Conservation (phyloP, 2,888 invertebrate species). For the Epinotia brunnichana region DNA sequence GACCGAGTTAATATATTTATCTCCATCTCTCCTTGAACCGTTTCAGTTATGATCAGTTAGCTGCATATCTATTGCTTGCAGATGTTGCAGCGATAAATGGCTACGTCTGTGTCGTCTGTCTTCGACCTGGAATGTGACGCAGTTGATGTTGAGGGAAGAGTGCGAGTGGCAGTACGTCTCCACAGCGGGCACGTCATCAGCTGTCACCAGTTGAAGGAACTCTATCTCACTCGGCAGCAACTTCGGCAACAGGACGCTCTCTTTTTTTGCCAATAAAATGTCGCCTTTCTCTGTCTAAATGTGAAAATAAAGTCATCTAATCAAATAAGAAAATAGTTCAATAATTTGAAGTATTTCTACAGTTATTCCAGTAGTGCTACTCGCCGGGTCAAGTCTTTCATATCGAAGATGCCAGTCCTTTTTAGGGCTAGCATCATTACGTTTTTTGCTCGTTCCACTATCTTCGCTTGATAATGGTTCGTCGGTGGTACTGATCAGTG, state of each 20-base stretch:
- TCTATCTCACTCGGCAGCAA: constrained; percentile 77
- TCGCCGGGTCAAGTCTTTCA: constrained; percentile 24
- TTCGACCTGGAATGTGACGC: constrained; percentile 81
- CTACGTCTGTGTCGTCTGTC: too few species aligned
- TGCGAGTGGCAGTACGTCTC: constrained; percentile 71
- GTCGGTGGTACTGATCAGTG: constrained; percentile 7
- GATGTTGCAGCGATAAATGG: too few species aligned
- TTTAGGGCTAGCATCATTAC: background rate
- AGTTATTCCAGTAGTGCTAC: background rate
- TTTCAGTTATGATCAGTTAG: too few species aligned
- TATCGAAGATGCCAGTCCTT: constrained; percentile 15
- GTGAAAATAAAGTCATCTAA: background rate
- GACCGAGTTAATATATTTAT: too few species aligned
- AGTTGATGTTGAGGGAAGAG: constrained; percentile 82
- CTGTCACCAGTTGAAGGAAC: constrained; percentile 80
- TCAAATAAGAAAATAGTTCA: background rate
- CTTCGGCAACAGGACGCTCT: constrained; percentile 79
- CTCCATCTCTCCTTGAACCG: too few species aligned
- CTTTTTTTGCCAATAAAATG: constrained; percentile 48
- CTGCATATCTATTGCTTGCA: too few species aligned
- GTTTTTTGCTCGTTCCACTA: constrained; percentile 29
- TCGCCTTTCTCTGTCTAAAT: constrained; percentile 44
- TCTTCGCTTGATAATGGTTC: constrained; percentile 23
- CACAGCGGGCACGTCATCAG: constrained; percentile 74
- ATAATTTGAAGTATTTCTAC: too few species aligned